Conservation (phyloP, 2,888 invertebrate species). For the Catocala fraxini region DNA sequence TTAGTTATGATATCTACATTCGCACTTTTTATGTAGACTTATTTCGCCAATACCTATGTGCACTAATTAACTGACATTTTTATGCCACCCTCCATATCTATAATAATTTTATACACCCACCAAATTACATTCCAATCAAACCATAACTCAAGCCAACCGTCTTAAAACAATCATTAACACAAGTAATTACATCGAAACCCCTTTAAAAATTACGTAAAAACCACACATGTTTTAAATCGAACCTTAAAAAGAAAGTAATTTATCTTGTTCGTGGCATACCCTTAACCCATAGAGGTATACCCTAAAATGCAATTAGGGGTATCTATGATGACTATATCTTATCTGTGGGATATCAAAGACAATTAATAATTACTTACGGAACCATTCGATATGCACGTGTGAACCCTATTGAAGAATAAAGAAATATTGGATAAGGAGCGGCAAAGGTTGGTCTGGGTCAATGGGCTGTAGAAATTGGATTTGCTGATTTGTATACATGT, state of each 20-base stretch:
- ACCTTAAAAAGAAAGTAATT: slow-evolving; percentile 34
- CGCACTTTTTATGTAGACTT: no score
- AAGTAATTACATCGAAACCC: slow-evolving; percentile 20
- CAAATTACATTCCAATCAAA: no score
- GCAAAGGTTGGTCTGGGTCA: not conserved
- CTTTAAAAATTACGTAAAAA: slow-evolving; percentile 18
- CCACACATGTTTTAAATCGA: slow-evolving; percentile 24
- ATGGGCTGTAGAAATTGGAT: not conserved
- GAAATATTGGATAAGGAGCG: slow-evolving; percentile 34
- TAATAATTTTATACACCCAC: no score
- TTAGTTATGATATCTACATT: no score
- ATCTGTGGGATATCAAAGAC: slow-evolving; percentile 50
- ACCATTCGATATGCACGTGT: slow-evolving; percentile 46
- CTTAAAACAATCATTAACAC: slow-evolving; percentile 10
- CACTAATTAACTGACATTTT: no score
- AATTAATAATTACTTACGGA: slow-evolving; percentile 55
- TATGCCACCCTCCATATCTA: no score
- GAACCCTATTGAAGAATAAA: slow-evolving; percentile 29
- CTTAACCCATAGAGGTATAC: slow-evolving; percentile 36
- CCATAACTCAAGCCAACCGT: not conserved
- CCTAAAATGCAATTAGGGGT: slow-evolving; percentile 54
- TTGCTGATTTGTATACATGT: slow-evolving; percentile 1
- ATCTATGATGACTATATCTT: slow-evolving; percentile 55
- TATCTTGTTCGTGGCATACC: slow-evolving; percentile 43
- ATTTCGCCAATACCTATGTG: no score